Base-by-base conservation (phyloP, 1,140 invertebrate genomes). In the Chironomus striatipennis region DNA sequence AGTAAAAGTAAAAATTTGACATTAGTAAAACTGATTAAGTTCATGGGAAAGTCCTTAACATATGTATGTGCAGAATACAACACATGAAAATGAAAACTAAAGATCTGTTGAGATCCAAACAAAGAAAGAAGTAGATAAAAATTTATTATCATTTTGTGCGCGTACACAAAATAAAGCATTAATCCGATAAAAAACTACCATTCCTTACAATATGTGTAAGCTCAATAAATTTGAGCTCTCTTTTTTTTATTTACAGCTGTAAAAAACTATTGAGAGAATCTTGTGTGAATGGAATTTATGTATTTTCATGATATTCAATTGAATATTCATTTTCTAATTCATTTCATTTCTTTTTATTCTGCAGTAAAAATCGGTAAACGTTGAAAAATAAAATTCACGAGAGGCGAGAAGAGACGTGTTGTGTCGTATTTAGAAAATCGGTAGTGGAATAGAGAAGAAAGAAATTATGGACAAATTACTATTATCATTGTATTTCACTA, bases 401-500 rank as follows among this genome's bases (percentile, higher is more conserved):
- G n/a, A 47, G 15, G 15, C 24, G 24, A 34, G 24, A 34, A 34
- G 24, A 34, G 24, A 34, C 24, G 24, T 34, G 24, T 34, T 34
- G 1, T 34, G 24, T 34, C 24, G 24, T 34, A 34, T 34, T 34
- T 34, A 34, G 15, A 47, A 47, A 57, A 57, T 57, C 12, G n/a
- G 47, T 10, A 57, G 47, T 57, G 47, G 47, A 57, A n/a, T 15
- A 57, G n/a, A 57, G 47, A 57, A 57, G 5, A 57, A 57, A 57
- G 47, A 57, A 57, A 34, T 34, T 57, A 57, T 70, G 65, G 65
- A 70, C 65, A 70, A 70, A 70, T 70, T 70, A 12, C 65, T 70
- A 10, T 70, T 70, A 70, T 70, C 65, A 70, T 70, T 70, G 65
- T 70, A 15, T 70, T 18, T 70, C 18, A 18, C 20, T 17, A 21